Conservation (phyloP, 2,113 vertebrate species). For the Eleginops maclovinus region DNA sequence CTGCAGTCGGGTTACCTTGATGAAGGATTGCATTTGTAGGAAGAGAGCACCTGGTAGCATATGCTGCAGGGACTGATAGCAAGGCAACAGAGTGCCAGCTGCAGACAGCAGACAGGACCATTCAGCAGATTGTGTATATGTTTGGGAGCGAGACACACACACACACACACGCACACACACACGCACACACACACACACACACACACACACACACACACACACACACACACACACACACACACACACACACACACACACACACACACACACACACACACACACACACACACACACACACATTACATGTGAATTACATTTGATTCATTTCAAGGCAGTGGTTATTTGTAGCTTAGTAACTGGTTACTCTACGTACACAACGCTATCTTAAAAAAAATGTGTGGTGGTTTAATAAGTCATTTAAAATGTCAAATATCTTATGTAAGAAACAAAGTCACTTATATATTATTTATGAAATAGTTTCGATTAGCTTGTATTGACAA, state of each 20-base stretch:
- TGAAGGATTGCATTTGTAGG: conserved; percentile 73
- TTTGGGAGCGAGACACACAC: conserved; percentile 25
- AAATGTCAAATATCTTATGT: background rate
- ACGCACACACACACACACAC: conserved; percentile 11
- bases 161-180: background rate
- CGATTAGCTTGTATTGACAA: too few species aligned
- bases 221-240: background rate
- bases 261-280: background rate
- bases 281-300: background rate
- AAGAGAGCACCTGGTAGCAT: conserved; percentile 82
- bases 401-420: background rate
- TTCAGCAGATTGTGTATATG: conserved; percentile 72
- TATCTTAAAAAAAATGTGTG: background rate
- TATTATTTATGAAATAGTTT: too few species aligned
- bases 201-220: conserved; percentile 15
- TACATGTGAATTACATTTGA: background rate
- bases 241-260: conserved; percentile 11
- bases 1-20: conserved; percentile 76
- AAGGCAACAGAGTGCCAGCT: conserved; percentile 72
- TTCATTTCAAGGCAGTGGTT: background rate
- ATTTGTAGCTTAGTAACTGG: background rate
- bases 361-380: background rate
- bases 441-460: too few species aligned
- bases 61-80: conserved; percentile 76
- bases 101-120: conserved; percentile 66